Evolutionary conservation across 2,797 vertebrate genomes (phyloP), one percentile per base, ranked within the genome.

Genomic region (Caiman crocodilus): DNA sequence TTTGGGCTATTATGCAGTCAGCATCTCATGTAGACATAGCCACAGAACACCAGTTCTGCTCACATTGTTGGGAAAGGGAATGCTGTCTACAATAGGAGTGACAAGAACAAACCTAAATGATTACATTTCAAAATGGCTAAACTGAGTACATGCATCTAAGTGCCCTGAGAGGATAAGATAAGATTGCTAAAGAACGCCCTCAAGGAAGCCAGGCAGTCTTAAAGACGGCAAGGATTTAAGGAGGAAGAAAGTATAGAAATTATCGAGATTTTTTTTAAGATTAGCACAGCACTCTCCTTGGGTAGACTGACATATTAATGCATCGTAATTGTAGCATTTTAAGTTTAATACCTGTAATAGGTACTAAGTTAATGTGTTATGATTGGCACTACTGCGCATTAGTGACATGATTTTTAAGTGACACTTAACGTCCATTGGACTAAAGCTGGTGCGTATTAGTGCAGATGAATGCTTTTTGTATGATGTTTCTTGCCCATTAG

Each of bases 91-190:
- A 57, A 32, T 11, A 57, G 10, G 13, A 56, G 6, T 5, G 18
- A 13, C 58, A 35, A n/a, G 60, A 74, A 5, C 12, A 59, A 42
- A 17, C 20, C 25, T 56, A 23, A 73, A 28, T 11, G 6, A 26
- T 59, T 81, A 2, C 0, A 0, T 26, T 42, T 58, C 23, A 20
- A 60, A n/a, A 11, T 0, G 26, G n/a, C 5, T 1, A 0, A 35
- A 12, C 30, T 21, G 9, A 69, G 20, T 32, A 69, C 35, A 35
- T 5, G 26, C 6, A 11, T 14, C 10, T 32, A 4, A 59, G 12
- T 61, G 12, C 58, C 25, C 0, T 14, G 20, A 32, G 28, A 2
- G 1, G 20, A 35, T 25, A 55, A 64, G 18, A 13, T 18, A 50
- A 76, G 14, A 35, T 56, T 10, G 5, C 35, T 76, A 25, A 16